These are phyloP conservation scores for Bradynema listronoti DNA, from an alignment of 1,140 invertebrate genomes.

Conservation along the genomic window DNA sequence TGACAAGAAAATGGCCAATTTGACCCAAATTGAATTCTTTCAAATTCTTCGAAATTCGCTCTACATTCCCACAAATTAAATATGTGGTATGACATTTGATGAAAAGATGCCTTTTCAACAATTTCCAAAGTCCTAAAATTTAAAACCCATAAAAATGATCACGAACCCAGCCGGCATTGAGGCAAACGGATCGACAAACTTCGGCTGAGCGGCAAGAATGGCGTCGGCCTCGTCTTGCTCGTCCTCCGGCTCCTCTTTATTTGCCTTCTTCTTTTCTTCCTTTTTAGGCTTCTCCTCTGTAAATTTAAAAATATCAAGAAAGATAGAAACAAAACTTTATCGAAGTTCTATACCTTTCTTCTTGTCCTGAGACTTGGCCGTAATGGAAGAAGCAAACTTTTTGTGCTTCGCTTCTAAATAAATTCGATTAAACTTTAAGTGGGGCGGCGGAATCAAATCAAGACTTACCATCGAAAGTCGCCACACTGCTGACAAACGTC, in stretches of 20 bases:
- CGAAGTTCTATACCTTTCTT: constrained; percentile 19
- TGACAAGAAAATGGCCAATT: not conserved
- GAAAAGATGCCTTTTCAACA: no score
- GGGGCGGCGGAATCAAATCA: no score
- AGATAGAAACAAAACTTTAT: constrained; percentile 1
- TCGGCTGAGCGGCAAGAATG: constrained; percentile 64
- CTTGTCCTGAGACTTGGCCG: constrained; percentile 23
- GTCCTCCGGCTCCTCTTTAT: constrained; percentile 25
- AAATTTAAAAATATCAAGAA: constrained; percentile 1
- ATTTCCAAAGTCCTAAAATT: no score
- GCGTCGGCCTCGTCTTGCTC: constrained; percentile 30
- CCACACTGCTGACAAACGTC: constrained; percentile 69
- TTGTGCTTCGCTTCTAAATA: constrained; percentile 27
- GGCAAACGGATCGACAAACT: constrained; percentile 84
- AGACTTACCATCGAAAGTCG: constrained; percentile 65
- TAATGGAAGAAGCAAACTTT: constrained; percentile 10
- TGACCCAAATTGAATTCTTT: not conserved
- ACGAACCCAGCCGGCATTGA: constrained; percentile 71
- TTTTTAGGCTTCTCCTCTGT: constrained; percentile 59
- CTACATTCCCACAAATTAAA: constrained; percentile 28
- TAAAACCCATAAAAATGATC: no score
- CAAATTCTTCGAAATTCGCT: no score
- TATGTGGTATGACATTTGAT: no score
- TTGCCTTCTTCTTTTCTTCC: constrained; percentile 51
- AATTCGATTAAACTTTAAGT: no score